phyloP scores from a whole-genome alignment of 1,140 invertebrate genomes.

The Dolichoris vasculosae region DNA sequence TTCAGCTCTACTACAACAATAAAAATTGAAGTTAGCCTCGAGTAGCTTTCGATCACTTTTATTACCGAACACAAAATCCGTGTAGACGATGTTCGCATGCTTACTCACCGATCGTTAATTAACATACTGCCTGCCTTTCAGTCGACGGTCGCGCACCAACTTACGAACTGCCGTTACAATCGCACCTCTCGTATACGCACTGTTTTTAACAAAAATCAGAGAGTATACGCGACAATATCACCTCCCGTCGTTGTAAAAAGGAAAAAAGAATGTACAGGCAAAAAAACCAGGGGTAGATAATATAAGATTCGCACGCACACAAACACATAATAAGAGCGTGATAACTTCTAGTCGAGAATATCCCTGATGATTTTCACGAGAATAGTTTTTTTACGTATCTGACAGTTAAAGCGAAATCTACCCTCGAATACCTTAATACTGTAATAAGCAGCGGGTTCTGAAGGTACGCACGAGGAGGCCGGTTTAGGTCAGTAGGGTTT shows the following conservation, averaged over 20 bases:
- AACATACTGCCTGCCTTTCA: conserved; percentile 41
- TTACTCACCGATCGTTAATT: neutral
- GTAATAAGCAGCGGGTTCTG: conserved; percentile 74
- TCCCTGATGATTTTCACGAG: conserved; percentile 67
- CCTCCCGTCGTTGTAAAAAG: neutral
- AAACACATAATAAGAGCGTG: conserved; percentile 62
- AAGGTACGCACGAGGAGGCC: conserved; percentile 71
- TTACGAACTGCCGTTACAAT: conserved; percentile 13
- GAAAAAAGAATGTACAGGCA: conserved; percentile 11
- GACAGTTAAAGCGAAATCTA: conserved; percentile 75
- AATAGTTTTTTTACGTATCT: conserved; percentile 70
- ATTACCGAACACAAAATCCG: conserved; percentile 15
- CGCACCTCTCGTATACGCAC: conserved; percentile 34
- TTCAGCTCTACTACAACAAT: neutral
- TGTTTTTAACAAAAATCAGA: conserved; percentile 9
- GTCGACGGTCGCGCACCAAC: conserved; percentile 12
- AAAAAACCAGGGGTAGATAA: neutral
- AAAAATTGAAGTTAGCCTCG: too few relatives aligned
- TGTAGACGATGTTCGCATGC: neutral
- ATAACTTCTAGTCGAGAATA: conserved; percentile 68
- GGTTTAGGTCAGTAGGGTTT: conserved; percentile 73
- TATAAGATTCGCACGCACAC: conserved; percentile 42
- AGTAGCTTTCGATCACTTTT: neutral
- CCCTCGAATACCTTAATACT: conserved; percentile 76
- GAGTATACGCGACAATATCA: neutral